phyloP scores from a whole-genome alignment of 1,140 invertebrate genomes.

The Sipha flava region DNA sequence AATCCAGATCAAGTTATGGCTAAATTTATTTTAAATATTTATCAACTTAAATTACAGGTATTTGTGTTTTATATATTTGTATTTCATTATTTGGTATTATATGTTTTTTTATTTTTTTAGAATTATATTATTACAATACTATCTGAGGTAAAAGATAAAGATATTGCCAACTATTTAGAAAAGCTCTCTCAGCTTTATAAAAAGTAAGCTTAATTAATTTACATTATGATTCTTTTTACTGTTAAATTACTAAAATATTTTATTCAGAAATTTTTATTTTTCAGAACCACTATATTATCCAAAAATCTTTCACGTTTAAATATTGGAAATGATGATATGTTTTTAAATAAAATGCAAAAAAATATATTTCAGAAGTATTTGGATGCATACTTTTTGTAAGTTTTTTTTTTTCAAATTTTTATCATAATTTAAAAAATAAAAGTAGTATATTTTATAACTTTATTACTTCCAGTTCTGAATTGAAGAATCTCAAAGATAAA shows the following conservation, averaged over 20 bases:
- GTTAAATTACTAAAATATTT: constrained; percentile 29
- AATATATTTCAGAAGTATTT: constrained; percentile 77
- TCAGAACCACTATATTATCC: constrained; percentile 10
- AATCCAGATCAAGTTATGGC: constrained; percentile 96
- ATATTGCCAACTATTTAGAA: constrained; percentile 78
- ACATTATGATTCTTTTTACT: background rate
- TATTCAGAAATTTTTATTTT: constrained; percentile 30
- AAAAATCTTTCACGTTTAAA: constrained; percentile 31
- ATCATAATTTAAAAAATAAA: constrained; percentile 10
- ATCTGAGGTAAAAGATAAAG: constrained; percentile 66
- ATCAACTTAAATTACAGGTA: constrained; percentile 78
- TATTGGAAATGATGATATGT: constrained; percentile 28
- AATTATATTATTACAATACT: constrained; percentile 73
- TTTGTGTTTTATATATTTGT: background rate
- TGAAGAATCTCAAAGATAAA: constrained; percentile 65
- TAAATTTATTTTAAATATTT: constrained; percentile 95
- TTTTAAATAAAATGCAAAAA: constrained; percentile 60
- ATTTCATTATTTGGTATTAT: background rate
- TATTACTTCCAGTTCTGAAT: constrained; percentile 56
- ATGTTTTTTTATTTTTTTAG: constrained; percentile 44
- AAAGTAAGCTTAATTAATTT: constrained; percentile 48
- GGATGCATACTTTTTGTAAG: constrained; percentile 65
- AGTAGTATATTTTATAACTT: background rate
- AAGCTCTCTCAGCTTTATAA: constrained; percentile 83
- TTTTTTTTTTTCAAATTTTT: constrained; percentile 18